Conservation (phyloP, 2,797 vertebrate species). For the Poeciliopsis gracilis region DNA sequence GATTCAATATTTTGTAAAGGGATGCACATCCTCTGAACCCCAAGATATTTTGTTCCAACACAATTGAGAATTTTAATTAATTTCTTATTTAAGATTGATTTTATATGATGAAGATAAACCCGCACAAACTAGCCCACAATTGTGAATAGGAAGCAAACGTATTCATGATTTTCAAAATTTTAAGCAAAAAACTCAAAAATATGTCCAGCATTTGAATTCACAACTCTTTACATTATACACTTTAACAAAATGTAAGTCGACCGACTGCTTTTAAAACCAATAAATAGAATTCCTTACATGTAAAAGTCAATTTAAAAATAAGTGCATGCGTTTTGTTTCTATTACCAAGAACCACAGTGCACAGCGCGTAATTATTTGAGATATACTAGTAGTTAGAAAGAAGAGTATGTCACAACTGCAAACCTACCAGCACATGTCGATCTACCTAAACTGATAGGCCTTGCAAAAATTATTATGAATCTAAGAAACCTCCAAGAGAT, state of each 20-base stretch:
- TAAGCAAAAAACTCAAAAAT: neutral
- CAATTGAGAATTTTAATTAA: neutral
- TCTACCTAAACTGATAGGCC: neutral
- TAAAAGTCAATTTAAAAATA: neutral
- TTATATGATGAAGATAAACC: neutral
- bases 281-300: neutral
- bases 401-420: neutral
- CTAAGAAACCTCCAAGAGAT: neutral
- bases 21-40: neutral
- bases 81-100: neutral
- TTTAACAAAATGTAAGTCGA: neutral
- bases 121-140: neutral
- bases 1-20: neutral
- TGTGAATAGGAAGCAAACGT: neutral
- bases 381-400: neutral
- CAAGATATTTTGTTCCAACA: neutral
- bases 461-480: neutral
- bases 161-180: neutral
- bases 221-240: neutral
- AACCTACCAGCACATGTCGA: neutral
- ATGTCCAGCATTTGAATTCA: neutral
- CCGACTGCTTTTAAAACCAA: neutral
- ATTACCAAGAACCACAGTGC: neutral
- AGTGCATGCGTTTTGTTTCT: neutral
- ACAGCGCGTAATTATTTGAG: neutral